Conservation (phyloP, 2,797 vertebrate species). For the Lagocephalus sceleratus region DNA sequence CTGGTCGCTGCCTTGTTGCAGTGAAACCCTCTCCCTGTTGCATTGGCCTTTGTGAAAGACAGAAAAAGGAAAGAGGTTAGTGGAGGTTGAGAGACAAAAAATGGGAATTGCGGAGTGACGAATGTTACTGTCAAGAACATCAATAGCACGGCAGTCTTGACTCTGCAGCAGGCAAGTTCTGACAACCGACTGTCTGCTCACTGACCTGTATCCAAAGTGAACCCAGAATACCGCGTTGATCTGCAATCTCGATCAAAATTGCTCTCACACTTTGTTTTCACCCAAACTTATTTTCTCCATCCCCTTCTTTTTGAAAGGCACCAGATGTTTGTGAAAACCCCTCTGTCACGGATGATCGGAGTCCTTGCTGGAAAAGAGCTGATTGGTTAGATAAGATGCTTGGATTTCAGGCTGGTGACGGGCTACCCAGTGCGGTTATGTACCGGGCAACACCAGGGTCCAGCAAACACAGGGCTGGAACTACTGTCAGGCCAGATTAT, state of each 20-base stretch:
- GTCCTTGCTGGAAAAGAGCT: conserved; percentile 61
- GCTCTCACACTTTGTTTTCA: conserved; percentile 55
- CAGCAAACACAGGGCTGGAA: conserved; percentile 47
- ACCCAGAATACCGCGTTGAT: conserved; percentile 38
- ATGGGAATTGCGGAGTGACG: conserved; percentile 19
- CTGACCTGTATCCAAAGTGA: conserved; percentile 50
- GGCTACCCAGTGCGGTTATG: conserved; percentile 53
- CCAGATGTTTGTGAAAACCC: conserved; percentile 65
- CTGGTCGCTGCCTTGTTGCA: conserved; percentile 75
- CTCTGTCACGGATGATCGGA: conserved; percentile 61
- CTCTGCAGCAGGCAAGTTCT: conserved; percentile 26
- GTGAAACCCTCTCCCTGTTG: conserved; percentile 80
- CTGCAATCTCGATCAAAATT: conserved; percentile 53
- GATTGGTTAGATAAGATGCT: conserved; percentile 72
- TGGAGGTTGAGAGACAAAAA: conserved; percentile 8
- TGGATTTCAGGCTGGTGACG: conserved; percentile 60
- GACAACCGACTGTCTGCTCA: conserved; percentile 50
- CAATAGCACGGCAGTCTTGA: conserved; percentile 15
- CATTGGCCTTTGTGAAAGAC: conserved; percentile 74
- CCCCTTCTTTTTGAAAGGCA: conserved; percentile 15
- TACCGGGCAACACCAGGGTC: conserved; percentile 56
- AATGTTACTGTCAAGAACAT: conserved; percentile 37
- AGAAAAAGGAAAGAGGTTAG: conserved; percentile 23
- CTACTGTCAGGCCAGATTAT: conserved; percentile 60
- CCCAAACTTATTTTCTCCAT: conserved; percentile 21